phyloP scores from a whole-genome alignment of 1,140 invertebrate genomes.

The Metopolophium dirhodum region DNA sequence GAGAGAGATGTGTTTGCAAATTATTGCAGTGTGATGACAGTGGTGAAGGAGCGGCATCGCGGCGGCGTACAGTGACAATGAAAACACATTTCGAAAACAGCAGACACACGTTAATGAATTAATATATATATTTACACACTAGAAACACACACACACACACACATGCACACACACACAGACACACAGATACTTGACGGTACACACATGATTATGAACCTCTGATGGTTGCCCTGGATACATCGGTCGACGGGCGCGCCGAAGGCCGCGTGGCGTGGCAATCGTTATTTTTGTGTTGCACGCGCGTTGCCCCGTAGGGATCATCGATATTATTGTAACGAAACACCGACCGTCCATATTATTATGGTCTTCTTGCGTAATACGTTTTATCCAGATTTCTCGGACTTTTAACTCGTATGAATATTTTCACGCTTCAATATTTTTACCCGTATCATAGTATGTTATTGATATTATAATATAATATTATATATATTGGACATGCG shows the following conservation, averaged over 20 bases:
- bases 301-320: slow-evolving; percentile 15
- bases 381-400: neutral
- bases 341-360: neutral
- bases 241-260: slow-evolving; percentile 11
- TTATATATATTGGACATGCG: too few relatives aligned
- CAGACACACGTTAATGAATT: neutral
- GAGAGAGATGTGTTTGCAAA: neutral
- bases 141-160: neutral
- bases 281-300: slow-evolving; percentile 44
- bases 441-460: too few relatives aligned
- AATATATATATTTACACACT: neutral
- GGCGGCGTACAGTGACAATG: neutral
- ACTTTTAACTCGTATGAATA: neutral
- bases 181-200: neutral
- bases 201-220: slow-evolving; percentile 45
- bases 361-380: neutral
- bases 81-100: neutral
- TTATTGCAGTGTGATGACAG: neutral
- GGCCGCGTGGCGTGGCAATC: slow-evolving; percentile 45
- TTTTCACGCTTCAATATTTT: too few relatives aligned
- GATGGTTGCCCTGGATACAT: slow-evolving; percentile 54
- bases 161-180: too few relatives aligned
- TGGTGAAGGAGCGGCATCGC: neutral
- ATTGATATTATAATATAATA: too few relatives aligned
- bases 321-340: slow-evolving; percentile 32